A percentile compares a stretch with the other conserved stretches of the same genome.
phyloP scores from a whole-genome alignment of 2,113 vertebrate species.

The Calidris pygmaea region DNA sequence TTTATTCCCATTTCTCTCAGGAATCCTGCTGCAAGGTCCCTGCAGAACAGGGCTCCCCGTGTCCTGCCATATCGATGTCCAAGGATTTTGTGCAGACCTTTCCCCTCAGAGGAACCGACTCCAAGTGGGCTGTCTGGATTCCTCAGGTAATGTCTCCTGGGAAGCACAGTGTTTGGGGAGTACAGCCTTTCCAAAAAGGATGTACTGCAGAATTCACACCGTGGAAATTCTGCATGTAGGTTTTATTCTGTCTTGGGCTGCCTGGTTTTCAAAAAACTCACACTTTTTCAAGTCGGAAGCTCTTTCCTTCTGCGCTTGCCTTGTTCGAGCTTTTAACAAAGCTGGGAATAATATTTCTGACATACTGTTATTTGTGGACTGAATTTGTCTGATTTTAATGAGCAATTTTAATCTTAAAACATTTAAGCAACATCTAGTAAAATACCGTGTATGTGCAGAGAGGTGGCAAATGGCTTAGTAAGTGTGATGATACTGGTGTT shows the following conservation, averaged over 20 bases:
- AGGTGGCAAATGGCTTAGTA: neutral
- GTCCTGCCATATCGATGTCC: fast-evolving
- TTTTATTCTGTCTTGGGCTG: neutral
- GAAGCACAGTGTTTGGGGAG: neutral
- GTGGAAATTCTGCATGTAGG: neutral
- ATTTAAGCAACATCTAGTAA: neutral
- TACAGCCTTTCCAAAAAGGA: neutral
- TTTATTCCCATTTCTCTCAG: neutral
- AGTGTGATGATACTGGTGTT: neutral
- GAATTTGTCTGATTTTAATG: neutral
- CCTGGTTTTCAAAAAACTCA: neutral
- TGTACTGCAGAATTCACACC: neutral
- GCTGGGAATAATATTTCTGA: neutral
- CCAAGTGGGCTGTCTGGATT: neutral
- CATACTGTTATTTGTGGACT: neutral
- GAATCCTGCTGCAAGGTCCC: neutral
- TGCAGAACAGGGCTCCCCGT: neutral
- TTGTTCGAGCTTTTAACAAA: neutral
- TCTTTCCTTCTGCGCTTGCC: neutral
- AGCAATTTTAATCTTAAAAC: neutral
- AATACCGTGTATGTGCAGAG: neutral
- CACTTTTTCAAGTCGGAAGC: neutral
- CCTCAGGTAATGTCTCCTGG: neutral
- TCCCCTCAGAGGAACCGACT: neutral
- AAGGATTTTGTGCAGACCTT: neutral